A percentile compares a stretch with the other conserved stretches of the same genome.
Evolutionary conservation across 2,888 invertebrate genomes (phyloP).

Genomic region (Choreutis nemorana): DNA sequence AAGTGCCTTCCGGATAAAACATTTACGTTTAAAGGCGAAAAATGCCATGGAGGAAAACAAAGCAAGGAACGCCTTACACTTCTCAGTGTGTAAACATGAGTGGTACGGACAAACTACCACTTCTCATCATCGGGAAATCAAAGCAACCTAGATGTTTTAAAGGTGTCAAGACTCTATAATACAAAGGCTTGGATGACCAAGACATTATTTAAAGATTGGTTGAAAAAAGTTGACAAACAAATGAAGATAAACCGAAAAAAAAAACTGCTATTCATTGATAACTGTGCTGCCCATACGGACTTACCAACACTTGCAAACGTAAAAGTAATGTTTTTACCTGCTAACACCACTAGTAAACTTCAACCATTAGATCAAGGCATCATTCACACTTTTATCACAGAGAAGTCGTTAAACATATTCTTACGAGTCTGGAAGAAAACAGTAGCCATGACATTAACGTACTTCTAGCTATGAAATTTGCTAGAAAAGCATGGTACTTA

Average conservation of each 20-base stretch:
- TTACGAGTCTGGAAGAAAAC: constrained; percentile 11
- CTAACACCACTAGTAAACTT: constrained; percentile 10
- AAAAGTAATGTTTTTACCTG: constrained; percentile 8
- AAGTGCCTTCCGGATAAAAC: constrained; percentile 11
- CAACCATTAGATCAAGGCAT: constrained; percentile 12
- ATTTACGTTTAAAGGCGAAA: constrained; percentile 9
- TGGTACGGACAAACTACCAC: constrained; percentile 5
- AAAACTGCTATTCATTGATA: constrained; percentile 10
- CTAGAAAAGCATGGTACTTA: constrained; percentile 13
- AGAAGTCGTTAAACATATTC: constrained; percentile 11
- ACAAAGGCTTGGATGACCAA: constrained; percentile 1
- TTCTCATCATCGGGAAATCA: constrained; percentile 11
- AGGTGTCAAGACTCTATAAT: constrained; percentile 6
- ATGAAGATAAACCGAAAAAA: constrained; percentile 7
- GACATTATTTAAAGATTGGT: background rate
- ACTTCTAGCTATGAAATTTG: constrained; percentile 12
- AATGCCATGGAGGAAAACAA: constrained; percentile 8
- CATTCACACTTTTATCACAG: constrained; percentile 9
- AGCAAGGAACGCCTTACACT: constrained; percentile 9
- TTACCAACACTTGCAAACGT: constrained; percentile 5
- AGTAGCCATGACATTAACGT: constrained; percentile 12
- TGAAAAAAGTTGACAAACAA: constrained; percentile 5
- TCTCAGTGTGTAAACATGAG: constrained; percentile 8
- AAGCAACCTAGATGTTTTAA: constrained; percentile 10
- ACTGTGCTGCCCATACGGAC: constrained; percentile 9